These are phyloP conservation scores for Diplodus puntazzo DNA, from an alignment of 2,797 vertebrate genomes.

Conservation along the genomic window DNA sequence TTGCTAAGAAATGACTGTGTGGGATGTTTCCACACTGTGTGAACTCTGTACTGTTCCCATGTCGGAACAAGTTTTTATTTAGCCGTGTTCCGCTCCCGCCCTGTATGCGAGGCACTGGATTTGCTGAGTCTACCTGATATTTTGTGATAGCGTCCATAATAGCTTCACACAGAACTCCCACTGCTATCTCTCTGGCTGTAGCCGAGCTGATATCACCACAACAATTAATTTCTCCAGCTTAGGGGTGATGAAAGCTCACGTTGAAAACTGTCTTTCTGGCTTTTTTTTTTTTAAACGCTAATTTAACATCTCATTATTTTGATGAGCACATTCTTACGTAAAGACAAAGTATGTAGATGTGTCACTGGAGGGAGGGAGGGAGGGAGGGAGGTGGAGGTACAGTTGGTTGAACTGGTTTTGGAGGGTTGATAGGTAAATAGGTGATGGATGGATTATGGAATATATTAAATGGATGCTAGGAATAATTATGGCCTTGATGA, in stretches of 20 bases:
- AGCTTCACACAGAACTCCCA: constrained; percentile 74
- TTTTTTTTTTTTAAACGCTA: constrained; percentile 61
- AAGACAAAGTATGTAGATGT: constrained; percentile 40
- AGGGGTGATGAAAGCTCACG: constrained; percentile 79
- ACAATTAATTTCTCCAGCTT: constrained; percentile 82
- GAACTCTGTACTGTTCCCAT: constrained; percentile 56
- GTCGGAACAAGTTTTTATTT: constrained; percentile 71
- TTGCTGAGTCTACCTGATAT: constrained; percentile 84
- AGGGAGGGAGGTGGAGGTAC: not conserved
- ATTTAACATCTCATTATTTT: constrained; percentile 79
- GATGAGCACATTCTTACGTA: constrained; percentile 52
- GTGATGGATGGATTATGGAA: constrained; percentile 23
- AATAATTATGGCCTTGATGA: constrained; percentile 19
- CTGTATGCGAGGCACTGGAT: constrained; percentile 61
- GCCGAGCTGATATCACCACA: constrained; percentile 80
- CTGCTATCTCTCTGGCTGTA: constrained; percentile 77
- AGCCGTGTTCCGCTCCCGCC: constrained; percentile 49
- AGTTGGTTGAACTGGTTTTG: constrained; percentile 35
- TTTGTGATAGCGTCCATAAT: constrained; percentile 81
- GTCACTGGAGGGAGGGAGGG: constrained; percentile 11
- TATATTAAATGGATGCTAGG: constrained; percentile 11
- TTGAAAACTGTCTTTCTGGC: constrained; percentile 75
- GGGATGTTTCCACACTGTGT: constrained; percentile 43
- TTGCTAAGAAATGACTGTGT: constrained; percentile 30
- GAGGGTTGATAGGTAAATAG: constrained; percentile 19